Conservation (phyloP, 2,888 invertebrate species). For the Ophioninae sp. region DNA sequence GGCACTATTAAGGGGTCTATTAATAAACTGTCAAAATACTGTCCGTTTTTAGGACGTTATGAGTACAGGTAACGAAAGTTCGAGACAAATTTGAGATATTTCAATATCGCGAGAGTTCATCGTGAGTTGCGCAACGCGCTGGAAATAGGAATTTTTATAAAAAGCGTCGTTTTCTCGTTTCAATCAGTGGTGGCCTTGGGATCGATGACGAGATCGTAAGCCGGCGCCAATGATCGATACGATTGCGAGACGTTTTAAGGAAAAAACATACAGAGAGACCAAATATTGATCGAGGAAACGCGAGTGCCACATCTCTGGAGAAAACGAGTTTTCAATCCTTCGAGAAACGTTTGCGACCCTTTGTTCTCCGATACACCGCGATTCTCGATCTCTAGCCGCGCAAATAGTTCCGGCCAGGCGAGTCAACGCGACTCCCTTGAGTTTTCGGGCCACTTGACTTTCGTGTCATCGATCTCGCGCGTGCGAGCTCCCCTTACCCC, state of each 20-base stretch:
- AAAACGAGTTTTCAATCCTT: neutral
- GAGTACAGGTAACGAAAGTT: too few relatives aligned
- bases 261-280: too few relatives aligned
- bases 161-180: conserved; percentile 20
- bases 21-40: too few relatives aligned
- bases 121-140: conserved; percentile 42
- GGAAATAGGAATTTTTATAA: conserved; percentile 23
- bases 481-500: conserved; percentile 18
- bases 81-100: conserved; percentile 42
- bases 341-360: conserved; percentile 1
- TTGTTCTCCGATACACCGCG: conserved; percentile 13
- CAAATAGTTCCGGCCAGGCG: conserved; percentile 36
- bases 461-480: conserved; percentile 74
- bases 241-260: too few relatives aligned
- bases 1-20: too few relatives aligned
- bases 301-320: too few relatives aligned
- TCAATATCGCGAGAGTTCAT: conserved; percentile 32
- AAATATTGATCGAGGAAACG: too few relatives aligned
- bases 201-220: conserved; percentile 41
- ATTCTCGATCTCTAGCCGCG: conserved; percentile 38
- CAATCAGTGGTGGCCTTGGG: conserved; percentile 71
- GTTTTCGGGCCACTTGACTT: conserved; percentile 74
- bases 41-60: too few relatives aligned
- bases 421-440: conserved; percentile 58
- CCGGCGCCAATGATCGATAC: neutral